Conservation (phyloP, 2,113 vertebrate species). For the Prietella phreatophila region DNA sequence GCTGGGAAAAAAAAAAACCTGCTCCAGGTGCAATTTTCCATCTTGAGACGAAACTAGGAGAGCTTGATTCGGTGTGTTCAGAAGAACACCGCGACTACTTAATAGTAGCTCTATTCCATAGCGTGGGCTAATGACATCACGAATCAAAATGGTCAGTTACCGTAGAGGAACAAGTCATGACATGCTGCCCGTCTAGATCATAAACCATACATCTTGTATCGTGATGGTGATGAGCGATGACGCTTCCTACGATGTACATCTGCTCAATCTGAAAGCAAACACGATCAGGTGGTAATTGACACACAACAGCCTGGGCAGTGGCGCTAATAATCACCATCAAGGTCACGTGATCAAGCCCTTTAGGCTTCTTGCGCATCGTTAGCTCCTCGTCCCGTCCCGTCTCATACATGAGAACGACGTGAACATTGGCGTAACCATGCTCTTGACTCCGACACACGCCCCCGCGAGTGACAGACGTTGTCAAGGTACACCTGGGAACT, state of each 20-base stretch:
- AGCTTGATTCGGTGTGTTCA: neutral
- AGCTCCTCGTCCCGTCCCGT: neutral
- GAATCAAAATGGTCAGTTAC: neutral
- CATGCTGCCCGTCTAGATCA: neutral
- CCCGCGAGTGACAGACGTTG: constrained; percentile 21
- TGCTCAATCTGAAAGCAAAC: constrained; percentile 42
- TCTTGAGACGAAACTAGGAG: neutral
- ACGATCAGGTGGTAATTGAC: neutral
- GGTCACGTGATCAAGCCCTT: neutral
- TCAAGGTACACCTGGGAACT: neutral
- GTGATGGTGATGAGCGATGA: constrained; percentile 64
- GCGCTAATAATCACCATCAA: neutral
- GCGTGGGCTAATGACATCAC: neutral
- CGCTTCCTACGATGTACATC: constrained; percentile 66
- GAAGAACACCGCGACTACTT: neutral
- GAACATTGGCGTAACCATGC: constrained; percentile 8
- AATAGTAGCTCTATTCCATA: neutral
- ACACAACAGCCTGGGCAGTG: neutral
- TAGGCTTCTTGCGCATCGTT: neutral
- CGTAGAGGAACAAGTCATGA: neutral
- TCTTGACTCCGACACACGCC: neutral
- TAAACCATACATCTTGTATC: constrained; percentile 51
- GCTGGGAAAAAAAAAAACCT: neutral
- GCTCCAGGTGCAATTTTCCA: neutral
- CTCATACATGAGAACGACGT: neutral